Base-by-base conservation (phyloP, 2,113 vertebrate genomes). In the Myiagra hebetior region DNA sequence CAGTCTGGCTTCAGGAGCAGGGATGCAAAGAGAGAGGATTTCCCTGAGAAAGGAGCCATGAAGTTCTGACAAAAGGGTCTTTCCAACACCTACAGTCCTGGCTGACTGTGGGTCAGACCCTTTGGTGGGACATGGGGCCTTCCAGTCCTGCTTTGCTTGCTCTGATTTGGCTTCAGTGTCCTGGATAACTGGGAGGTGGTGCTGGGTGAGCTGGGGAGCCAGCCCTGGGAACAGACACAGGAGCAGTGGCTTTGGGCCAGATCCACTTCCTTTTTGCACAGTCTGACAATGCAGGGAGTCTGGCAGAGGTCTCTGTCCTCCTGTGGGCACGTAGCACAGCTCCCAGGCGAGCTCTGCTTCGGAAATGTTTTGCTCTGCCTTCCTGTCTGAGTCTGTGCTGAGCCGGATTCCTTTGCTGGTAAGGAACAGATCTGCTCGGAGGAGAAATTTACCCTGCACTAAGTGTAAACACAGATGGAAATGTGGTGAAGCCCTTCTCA, bases 401-500 rank as follows among this genome's bases (percentile, higher is more conserved):
- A 91, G 65, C 37, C 0, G 30, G 53, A 27, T 81, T 73, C 81
- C 64, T 84, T 31, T 75, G 52, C 89, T 89, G 80, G 72, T 65
- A 80, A 87, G 91, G 89, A 91, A 78, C 59, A 93, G 86, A 95
- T 86, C 83, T 95, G 72, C 79, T 88, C 8, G 2, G 60, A 91
- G 86, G 52, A 84, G 83, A 87, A 84, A 94, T 85, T 77, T 93
- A 88, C 69, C 91, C 88, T 4, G 16, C 55, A 35, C 64, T 2
- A 5, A 92, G 35, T 59, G 72, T 95, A 95, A 97, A 97, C 79
- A 95, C 93, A 95, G 95, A 91, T 94, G 92, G 79, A 91, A 93
- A 89, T 4, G 28, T 33, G 37, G 55, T 74, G 88, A 79, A 96
- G 59, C 75, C 92, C 86, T 92, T 84, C 80, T 63, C 76, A 93